Evolutionary conservation across 1,140 invertebrate genomes (phyloP).

Genomic region (Drosophila serrata): DNA sequence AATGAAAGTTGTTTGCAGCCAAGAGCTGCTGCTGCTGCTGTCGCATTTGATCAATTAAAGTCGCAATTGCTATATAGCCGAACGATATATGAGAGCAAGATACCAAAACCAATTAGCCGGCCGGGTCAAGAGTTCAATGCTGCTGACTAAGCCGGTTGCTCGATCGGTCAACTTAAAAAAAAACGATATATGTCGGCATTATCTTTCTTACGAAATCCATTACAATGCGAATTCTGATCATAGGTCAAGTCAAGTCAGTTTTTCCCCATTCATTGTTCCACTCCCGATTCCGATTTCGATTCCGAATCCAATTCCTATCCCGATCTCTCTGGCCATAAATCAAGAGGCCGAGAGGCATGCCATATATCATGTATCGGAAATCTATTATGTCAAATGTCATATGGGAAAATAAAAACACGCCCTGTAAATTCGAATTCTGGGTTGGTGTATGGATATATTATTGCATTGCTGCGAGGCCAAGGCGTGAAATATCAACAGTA

Average conservation of each 20-base stretch:
- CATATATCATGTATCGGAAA: constrained; percentile 46
- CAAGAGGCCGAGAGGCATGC: constrained; percentile 18
- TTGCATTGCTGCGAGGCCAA: constrained; percentile 46
- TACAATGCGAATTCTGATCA: constrained; percentile 55
- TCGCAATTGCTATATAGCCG: constrained; percentile 67
- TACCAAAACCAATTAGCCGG: constrained; percentile 70
- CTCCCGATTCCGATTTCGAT: constrained; percentile 14
- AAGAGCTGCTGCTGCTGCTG: constrained; percentile 27
- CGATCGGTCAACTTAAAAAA: too few species aligned
- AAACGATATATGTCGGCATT: constrained; percentile 16
- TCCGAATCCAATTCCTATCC: constrained; percentile 1
- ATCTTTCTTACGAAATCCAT: constrained; percentile 44
- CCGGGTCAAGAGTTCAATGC: constrained; percentile 76
- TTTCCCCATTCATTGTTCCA: constrained; percentile 31
- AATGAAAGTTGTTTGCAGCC: constrained; percentile 78
- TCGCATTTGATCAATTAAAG: constrained; percentile 81
- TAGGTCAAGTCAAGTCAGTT: constrained; percentile 44
- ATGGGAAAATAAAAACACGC: constrained; percentile 56
- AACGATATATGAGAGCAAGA: constrained; percentile 44
- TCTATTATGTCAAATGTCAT: constrained; percentile 66
- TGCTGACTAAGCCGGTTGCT: constrained; percentile 43
- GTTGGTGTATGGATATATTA: constrained; percentile 5
- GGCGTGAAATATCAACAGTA: constrained; percentile 77
- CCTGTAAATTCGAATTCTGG: constrained; percentile 42
- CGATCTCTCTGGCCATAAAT: constrained; percentile 44